Conservation (phyloP, 2,113 vertebrate species). For the Psammodynastes pulverulentus region DNA sequence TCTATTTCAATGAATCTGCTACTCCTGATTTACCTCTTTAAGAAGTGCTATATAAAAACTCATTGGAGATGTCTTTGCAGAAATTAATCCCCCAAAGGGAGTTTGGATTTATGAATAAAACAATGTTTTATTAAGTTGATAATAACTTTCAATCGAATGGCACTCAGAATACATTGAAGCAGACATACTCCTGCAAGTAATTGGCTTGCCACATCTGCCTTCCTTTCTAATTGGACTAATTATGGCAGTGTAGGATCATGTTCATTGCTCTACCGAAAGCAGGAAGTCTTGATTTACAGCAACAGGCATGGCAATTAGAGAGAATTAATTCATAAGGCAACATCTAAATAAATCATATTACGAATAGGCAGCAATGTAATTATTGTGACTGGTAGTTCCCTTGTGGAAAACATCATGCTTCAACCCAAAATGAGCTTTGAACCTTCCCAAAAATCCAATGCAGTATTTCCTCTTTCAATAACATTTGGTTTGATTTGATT, state of each 20-base stretch:
- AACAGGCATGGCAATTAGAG: constrained; percentile 77
- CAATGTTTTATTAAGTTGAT: constrained; percentile 71
- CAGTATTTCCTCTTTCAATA: constrained; percentile 35
- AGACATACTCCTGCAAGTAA: constrained; percentile 75
- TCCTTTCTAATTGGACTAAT: constrained; percentile 80
- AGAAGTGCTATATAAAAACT: background rate
- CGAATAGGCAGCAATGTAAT: constrained; percentile 75
- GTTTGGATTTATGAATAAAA: constrained; percentile 63
- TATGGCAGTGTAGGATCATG: constrained; percentile 75
- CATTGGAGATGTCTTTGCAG: constrained; percentile 14
- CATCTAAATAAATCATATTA: constrained; percentile 82
- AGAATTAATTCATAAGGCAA: constrained; percentile 79
- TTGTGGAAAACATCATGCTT: constrained; percentile 66
- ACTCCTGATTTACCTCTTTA: background rate
- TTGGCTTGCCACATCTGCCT: constrained; percentile 82
- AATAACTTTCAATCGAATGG: constrained; percentile 68
- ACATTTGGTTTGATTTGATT: constrained; percentile 36
- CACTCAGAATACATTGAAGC: constrained; percentile 61
- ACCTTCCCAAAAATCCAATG: constrained; percentile 35
- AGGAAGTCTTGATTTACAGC: constrained; percentile 77
- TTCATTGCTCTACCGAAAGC: constrained; percentile 71
- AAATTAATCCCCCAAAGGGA: constrained; percentile 50
- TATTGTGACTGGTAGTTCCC: constrained; percentile 78
- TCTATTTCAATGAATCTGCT: background rate
- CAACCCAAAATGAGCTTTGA: constrained; percentile 57